A percentile compares a stretch with the other conserved stretches of the same genome.
Evolutionary conservation across 2,888 invertebrate species (phyloP).

Genomic region (Aspidiotus destructor): DNA sequence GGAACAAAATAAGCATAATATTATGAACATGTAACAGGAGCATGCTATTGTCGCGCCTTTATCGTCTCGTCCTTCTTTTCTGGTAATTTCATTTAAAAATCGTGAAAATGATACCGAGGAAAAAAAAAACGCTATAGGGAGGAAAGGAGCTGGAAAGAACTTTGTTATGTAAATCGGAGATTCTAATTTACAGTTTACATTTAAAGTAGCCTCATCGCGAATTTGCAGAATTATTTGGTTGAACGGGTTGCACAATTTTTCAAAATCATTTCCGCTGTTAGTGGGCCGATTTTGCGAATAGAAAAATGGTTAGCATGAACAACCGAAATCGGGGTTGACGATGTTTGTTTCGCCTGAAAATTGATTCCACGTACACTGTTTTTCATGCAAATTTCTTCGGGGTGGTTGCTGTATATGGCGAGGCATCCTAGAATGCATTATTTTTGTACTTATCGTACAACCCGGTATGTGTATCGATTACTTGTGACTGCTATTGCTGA

Average conservation of each 20-base stretch:
- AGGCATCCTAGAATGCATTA: too few relatives aligned
- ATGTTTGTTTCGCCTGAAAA: too few relatives aligned
- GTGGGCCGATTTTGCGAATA: too few relatives aligned
- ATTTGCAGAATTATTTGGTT: constrained; percentile 1
- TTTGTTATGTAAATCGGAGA: constrained; percentile 26
- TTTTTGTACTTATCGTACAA: too few relatives aligned
- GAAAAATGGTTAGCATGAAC: too few relatives aligned
- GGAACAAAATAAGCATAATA: neutral
- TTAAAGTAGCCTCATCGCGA: constrained; percentile 7
- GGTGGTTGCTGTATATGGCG: too few relatives aligned
- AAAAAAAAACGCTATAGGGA: neutral
- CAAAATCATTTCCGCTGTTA: neutral
- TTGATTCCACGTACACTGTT: too few relatives aligned
- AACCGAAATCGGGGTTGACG: too few relatives aligned
- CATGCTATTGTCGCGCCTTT: neutral
- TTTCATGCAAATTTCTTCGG: too few relatives aligned
- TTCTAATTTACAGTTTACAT: constrained; percentile 30
- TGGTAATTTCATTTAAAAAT: constrained; percentile 2
- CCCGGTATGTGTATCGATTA: too few relatives aligned
- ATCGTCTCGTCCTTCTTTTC: neutral
- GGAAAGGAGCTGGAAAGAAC: constrained; percentile 8
- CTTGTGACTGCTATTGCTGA: too few relatives aligned
- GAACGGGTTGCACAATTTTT: neutral
- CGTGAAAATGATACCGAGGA: neutral
- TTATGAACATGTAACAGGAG: neutral